phyloP scores from a whole-genome alignment of 2,797 vertebrate genomes.

The Chaetophractus vellerosus region DNA sequence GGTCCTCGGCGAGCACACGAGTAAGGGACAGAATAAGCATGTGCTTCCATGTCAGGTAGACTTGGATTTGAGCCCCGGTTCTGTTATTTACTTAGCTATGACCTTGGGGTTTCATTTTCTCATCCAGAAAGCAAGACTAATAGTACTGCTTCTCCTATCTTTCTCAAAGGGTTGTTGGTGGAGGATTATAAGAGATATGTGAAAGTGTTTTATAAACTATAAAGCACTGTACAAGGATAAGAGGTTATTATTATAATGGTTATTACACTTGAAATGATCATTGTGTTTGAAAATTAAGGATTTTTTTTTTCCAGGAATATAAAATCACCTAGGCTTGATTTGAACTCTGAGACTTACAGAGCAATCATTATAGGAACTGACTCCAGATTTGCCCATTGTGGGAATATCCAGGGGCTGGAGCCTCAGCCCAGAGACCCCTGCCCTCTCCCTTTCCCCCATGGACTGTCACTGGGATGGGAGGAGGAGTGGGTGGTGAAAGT shows the following conservation, averaged over 20 bases:
- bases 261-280: conserved; percentile 79
- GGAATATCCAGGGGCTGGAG: background rate
- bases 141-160: background rate
- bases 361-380: conserved; percentile 9
- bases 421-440: background rate
- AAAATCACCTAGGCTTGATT: conserved; percentile 62
- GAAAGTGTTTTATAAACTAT: conserved; percentile 76
- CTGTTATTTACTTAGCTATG: background rate
- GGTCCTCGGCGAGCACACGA: background rate
- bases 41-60: background rate
- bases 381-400: background rate
- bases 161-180: conserved; percentile 26
- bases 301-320: conserved; percentile 75
- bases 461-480: background rate
- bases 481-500: background rate
- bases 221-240: conserved; percentile 66
- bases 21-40: background rate
- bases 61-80: background rate
- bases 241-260: conserved; percentile 79
- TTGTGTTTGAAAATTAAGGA: conserved; percentile 79
- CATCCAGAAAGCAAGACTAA: conserved; percentile 48
- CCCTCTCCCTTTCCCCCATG: background rate
- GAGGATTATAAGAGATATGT: conserved; percentile 57
- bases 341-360: conserved; percentile 61
- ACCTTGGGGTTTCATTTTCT: conserved; percentile 45